These are phyloP conservation scores for Patella depressa DNA, from an alignment of 2,888 invertebrate species.

Conservation along the genomic window DNA sequence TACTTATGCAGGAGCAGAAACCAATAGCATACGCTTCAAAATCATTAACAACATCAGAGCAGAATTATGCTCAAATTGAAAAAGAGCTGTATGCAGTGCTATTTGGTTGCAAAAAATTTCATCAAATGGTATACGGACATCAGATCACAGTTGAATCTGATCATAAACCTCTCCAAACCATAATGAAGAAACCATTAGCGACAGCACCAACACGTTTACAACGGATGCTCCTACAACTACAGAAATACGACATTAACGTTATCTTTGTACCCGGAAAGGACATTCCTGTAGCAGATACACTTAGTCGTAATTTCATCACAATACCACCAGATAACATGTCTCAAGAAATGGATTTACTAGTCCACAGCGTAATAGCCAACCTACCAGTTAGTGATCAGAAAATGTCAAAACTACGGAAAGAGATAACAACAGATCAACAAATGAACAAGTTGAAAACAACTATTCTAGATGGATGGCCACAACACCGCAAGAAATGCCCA, in stretches of 20 bases:
- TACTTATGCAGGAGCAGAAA: constrained; percentile 29
- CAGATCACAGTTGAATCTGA: constrained; percentile 14
- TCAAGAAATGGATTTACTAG: constrained; percentile 31
- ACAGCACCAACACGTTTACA: constrained; percentile 14
- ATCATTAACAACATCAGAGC: constrained; percentile 22
- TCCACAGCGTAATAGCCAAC: constrained; percentile 30
- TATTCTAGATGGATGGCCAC: constrained; percentile 23
- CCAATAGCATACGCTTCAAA: constrained; percentile 31
- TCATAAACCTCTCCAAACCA: constrained; percentile 25
- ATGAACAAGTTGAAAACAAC: neutral
- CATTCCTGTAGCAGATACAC: constrained; percentile 6
- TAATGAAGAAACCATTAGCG: constrained; percentile 20
- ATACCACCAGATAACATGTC: constrained; percentile 29
- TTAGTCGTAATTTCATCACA: constrained; percentile 23
- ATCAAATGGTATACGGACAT: constrained; percentile 14
- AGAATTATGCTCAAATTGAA: constrained; percentile 34
- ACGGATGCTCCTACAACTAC: constrained; percentile 15
- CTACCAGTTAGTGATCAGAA: constrained; percentile 33
- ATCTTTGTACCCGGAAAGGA: constrained; percentile 9
- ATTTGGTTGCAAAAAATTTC: constrained; percentile 19
- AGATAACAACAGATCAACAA: constrained; percentile 22
- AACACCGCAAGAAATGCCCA: too few species aligned
- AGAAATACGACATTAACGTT: constrained; percentile 19
- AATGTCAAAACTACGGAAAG: constrained; percentile 28
- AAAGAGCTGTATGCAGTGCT: constrained; percentile 25